These are phyloP conservation scores for Ormyrus rosae DNA, from an alignment of 2,888 invertebrate genomes.

Conservation along the genomic window DNA sequence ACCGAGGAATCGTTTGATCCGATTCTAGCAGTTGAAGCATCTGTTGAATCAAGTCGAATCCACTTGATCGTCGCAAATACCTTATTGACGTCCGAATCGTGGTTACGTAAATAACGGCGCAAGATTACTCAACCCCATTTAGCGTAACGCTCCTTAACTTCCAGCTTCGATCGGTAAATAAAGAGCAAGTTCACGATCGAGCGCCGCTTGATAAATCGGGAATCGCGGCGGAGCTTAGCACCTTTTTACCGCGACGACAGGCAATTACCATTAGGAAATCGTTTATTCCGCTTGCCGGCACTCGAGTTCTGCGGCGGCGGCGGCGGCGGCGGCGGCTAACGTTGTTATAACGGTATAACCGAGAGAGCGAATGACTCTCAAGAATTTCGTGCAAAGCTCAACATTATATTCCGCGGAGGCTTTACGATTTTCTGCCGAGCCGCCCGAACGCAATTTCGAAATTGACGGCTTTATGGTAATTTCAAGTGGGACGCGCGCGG, in stretches of 20 bases:
- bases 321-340: not conserved
- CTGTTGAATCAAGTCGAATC: no score
- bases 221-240: not conserved
- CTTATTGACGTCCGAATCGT: no score
- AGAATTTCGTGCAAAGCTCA: slow-evolving; percentile 41
- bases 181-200: slow-evolving; percentile 23
- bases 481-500: no score
- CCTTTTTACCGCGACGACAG: slow-evolving; percentile 37
- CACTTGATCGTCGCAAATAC: no score
- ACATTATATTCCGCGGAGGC: not conserved
- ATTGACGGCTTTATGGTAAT: not conserved
- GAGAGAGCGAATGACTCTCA: slow-evolving; percentile 25
- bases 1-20: no score
- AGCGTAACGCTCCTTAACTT: not conserved
- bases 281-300: slow-evolving; percentile 43
- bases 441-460: not conserved
- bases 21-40: no score
- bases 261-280: slow-evolving; percentile 31
- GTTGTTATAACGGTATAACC: slow-evolving; percentile 43
- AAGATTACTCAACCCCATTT: not conserved
- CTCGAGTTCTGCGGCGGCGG: not conserved
- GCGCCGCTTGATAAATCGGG: slow-evolving; percentile 21
- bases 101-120: not conserved
- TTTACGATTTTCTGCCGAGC: not conserved
- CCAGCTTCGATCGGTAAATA: not conserved